These are phyloP conservation scores for Conchocele bisecta DNA, from an alignment of 2,888 invertebrate genomes.

Conservation along the genomic window DNA sequence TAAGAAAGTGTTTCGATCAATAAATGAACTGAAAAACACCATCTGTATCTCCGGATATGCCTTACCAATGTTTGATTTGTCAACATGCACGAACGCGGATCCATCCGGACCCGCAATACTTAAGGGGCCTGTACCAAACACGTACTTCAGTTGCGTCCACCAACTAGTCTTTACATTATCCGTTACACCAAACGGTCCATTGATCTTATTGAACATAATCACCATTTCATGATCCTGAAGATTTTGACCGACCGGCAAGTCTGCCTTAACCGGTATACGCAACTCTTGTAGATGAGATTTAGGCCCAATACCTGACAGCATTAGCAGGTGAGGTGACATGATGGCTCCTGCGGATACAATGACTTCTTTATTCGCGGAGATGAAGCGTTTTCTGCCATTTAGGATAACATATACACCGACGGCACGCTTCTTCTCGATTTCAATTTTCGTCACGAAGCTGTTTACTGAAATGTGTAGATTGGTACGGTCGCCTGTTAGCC, in stretches of 20 bases:
- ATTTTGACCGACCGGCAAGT: constrained; percentile 79
- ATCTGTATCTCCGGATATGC: background rate
- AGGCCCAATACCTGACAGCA: constrained; percentile 81
- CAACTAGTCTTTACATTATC: background rate
- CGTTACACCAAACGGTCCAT: background rate
- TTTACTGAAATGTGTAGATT: background rate
- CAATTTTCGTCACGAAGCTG: constrained; percentile 17
- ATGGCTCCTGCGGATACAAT: constrained; percentile 81
- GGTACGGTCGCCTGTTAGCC: background rate
- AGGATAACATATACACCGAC: constrained; percentile 68
- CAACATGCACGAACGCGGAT: background rate
- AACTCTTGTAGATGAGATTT: constrained; percentile 72
- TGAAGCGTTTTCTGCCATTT: constrained; percentile 57
- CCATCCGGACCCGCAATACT: background rate
- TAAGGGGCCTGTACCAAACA: background rate
- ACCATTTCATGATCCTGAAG: constrained; percentile 70
- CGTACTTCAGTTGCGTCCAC: background rate
- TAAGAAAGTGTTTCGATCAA: no score
- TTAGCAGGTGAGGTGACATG: constrained; percentile 79
- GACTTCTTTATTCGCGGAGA: constrained; percentile 70
- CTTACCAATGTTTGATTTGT: background rate
- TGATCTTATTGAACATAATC: background rate
- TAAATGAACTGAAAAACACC: background rate
- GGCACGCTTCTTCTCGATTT: constrained; percentile 68
- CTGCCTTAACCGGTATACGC: constrained; percentile 74